Evolutionary conservation across 2,888 invertebrate species (phyloP).

Genomic region (Stenoptilia bipunctidactyla): DNA sequence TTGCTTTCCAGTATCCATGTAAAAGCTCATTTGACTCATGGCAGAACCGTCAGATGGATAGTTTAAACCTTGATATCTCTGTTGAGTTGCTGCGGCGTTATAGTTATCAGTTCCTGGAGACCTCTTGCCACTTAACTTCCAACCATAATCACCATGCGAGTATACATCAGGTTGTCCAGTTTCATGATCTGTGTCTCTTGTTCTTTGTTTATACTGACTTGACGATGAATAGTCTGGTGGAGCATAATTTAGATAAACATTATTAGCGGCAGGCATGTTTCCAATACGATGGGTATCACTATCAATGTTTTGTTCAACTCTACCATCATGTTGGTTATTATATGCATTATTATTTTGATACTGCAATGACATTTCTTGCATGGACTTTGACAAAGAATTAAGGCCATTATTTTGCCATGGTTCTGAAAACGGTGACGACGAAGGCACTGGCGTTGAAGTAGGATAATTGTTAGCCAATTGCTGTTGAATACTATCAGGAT

Average conservation of each 20-base stretch:
- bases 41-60: conserved; percentile 34
- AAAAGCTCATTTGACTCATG: conserved; percentile 50
- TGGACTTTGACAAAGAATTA: conserved; percentile 37
- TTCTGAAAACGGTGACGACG: conserved; percentile 39
- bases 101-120: conserved; percentile 22
- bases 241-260: conserved; percentile 44
- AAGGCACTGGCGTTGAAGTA: conserved; percentile 38
- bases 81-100: neutral
- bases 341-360: conserved; percentile 30
- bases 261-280: conserved; percentile 46
- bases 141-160: conserved; percentile 61
- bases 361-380: conserved; percentile 37
- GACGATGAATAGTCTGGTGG: conserved; percentile 44
- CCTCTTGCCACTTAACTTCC: conserved; percentile 56
- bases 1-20: conserved; percentile 46
- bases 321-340: conserved; percentile 32
- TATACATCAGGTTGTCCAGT: conserved; percentile 37
- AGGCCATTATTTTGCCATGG: conserved; percentile 43
- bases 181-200: conserved; percentile 42
- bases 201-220: conserved; percentile 31
- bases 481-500: conserved; percentile 35
- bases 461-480: conserved; percentile 46
- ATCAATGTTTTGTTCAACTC: conserved; percentile 28
- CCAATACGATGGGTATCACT: conserved; percentile 47
- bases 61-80: conserved; percentile 31